Evolutionary conservation across 2,797 vertebrate species (phyloP).

Genomic region (Alosa sapidissima): DNA sequence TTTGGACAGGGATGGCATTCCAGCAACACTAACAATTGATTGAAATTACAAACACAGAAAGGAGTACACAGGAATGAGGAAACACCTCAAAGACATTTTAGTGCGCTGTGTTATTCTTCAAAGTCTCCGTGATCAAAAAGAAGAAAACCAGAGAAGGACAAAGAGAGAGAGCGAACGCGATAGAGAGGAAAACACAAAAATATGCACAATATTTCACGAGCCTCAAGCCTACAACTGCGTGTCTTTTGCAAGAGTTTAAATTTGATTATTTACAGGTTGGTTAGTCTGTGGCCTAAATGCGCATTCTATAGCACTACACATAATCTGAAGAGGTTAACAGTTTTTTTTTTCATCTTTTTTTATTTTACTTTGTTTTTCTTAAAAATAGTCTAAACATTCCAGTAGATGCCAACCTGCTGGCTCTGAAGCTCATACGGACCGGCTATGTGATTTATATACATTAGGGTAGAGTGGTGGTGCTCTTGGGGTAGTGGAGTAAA

Average conservation of each 20-base stretch:
- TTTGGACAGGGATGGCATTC: slow-evolving; percentile 59
- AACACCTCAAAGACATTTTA: slow-evolving; percentile 47
- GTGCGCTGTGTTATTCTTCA: slow-evolving; percentile 44
- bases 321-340: slow-evolving; percentile 11
- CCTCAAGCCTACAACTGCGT: slow-evolving; percentile 49
- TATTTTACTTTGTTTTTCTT: slow-evolving; percentile 42
- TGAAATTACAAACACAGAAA: slow-evolving; percentile 67
- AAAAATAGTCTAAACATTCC: slow-evolving; percentile 65
- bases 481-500: slow-evolving; percentile 31
- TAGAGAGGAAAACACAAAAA: slow-evolving; percentile 55
- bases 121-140: slow-evolving; percentile 48
- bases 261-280: slow-evolving; percentile 56
- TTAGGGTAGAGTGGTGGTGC: slow-evolving; percentile 25
- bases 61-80: slow-evolving; percentile 46
- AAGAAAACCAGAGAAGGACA: slow-evolving; percentile 47
- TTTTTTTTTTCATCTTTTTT: slow-evolving; percentile 36
- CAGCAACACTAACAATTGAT: slow-evolving; percentile 57
- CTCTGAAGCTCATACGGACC: slow-evolving; percentile 47
- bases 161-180: not conserved
- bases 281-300: slow-evolving; percentile 54
- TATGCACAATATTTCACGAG: slow-evolving; percentile 57
- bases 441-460: slow-evolving; percentile 53
- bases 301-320: slow-evolving; percentile 53
- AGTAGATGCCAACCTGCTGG: slow-evolving; percentile 52
- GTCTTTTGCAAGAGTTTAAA: slow-evolving; percentile 43